These are phyloP conservation scores for Probaryconus sp. DNA, from an alignment of 1,140 invertebrate species.

Conservation along the genomic window DNA sequence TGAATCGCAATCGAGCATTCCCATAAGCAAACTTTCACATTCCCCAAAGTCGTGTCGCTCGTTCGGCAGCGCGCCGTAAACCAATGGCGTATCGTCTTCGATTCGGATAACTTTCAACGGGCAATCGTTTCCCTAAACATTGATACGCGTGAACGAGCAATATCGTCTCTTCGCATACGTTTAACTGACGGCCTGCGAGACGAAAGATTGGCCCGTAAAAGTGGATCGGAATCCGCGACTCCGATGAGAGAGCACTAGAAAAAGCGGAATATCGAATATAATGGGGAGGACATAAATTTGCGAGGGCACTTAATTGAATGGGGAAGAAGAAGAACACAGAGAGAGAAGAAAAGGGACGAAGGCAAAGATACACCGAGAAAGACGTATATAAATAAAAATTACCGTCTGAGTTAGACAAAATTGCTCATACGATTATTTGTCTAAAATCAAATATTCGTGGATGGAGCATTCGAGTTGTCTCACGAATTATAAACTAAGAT, in stretches of 20 bases:
- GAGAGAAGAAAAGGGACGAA: too few relatives aligned
- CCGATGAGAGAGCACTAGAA: conserved; percentile 56
- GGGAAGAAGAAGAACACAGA: too few relatives aligned
- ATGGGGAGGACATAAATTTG: conserved; percentile 76
- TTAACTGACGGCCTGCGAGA: conserved; percentile 37
- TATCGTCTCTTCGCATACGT: conserved; percentile 57
- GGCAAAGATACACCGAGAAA: too few relatives aligned
- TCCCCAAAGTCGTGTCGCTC: conserved; percentile 49
- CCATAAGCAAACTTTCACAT: conserved; percentile 60
- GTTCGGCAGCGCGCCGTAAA: conserved; percentile 39
- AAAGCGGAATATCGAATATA: conserved; percentile 72
- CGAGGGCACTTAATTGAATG: conserved; percentile 77
- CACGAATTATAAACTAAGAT: too few relatives aligned
- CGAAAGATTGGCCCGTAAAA: conserved; percentile 32
- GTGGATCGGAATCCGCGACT: conserved; percentile 18
- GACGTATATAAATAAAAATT: too few relatives aligned
- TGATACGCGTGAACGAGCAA: conserved; percentile 59
- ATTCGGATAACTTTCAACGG: conserved; percentile 36
- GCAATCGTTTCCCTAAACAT: conserved; percentile 59
- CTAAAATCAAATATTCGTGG: too few relatives aligned
- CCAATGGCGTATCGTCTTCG: conserved; percentile 36
- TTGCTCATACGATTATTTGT: too few relatives aligned
- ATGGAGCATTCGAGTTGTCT: too few relatives aligned
- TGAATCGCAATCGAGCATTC: conserved; percentile 49
- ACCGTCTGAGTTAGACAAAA: too few relatives aligned